Evolutionary conservation across 92 coral and sea anemone species (phyloP).

Genomic region (Palythoa grandiflora): DNA sequence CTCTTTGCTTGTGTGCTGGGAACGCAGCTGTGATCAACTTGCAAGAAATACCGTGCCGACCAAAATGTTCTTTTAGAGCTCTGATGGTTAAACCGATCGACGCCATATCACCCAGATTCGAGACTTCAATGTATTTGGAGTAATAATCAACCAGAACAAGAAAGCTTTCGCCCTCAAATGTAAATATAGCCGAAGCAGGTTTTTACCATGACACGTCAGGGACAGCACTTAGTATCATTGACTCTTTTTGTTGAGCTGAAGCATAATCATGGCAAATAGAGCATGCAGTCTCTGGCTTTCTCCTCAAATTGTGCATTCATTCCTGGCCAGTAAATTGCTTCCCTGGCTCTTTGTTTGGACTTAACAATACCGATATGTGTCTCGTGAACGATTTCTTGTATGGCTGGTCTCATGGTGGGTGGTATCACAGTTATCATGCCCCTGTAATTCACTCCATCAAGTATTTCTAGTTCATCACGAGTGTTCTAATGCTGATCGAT

Average conservation of each 20-base stretch:
- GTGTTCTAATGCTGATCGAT: constrained; percentile 52
- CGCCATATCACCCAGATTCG: constrained; percentile 54
- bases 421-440: constrained; percentile 69
- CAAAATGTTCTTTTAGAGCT: constrained; percentile 62
- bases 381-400: constrained; percentile 58
- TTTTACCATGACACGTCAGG: constrained; percentile 69
- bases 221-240: constrained; percentile 65
- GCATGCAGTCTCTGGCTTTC: constrained; percentile 50
- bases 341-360: constrained; percentile 68
- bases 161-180: constrained; percentile 58
- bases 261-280: constrained; percentile 55
- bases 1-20: constrained; percentile 29
- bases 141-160: constrained; percentile 67
- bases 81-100: constrained; percentile 29
- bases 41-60: constrained; percentile 57
- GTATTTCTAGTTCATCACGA: constrained; percentile 52
- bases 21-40: constrained; percentile 9
- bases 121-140: constrained; percentile 70
- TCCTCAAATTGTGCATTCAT: constrained; percentile 63
- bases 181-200: constrained; percentile 67
- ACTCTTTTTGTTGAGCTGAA: constrained; percentile 61
- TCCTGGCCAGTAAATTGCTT: constrained; percentile 71
- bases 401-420: constrained; percentile 62
- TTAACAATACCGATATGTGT: constrained; percentile 65
- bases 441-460: constrained; percentile 46